Evolutionary conservation across 2,797 vertebrate genomes (phyloP).

Genomic region (Thalassophryne amazonica): DNA sequence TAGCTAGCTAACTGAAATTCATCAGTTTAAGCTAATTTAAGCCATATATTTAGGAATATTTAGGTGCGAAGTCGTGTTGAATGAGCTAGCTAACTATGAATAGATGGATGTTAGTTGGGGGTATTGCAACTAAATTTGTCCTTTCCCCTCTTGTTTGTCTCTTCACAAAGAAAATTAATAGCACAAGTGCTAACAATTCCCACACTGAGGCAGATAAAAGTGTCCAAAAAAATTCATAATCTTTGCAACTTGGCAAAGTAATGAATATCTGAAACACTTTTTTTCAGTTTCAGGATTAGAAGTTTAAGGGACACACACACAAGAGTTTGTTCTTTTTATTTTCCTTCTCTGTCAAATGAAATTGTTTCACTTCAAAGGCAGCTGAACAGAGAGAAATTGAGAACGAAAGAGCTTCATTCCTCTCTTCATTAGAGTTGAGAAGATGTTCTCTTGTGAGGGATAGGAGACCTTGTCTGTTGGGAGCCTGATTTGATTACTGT

Average conservation of each 20-base stretch:
- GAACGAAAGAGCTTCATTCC: constrained; percentile 14
- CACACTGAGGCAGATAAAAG: constrained; percentile 3
- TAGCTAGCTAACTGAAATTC: too few relatives aligned
- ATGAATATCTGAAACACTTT: constrained; percentile 20
- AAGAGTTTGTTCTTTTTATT: constrained; percentile 11
- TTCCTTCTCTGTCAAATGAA: constrained; percentile 10
- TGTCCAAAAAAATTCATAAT: constrained; percentile 14
- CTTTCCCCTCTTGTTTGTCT: constrained; percentile 4
- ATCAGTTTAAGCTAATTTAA: too few relatives aligned
- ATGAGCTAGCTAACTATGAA: too few relatives aligned
- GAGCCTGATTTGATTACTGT: constrained; percentile 31
- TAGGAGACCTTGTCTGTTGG: constrained; percentile 13
- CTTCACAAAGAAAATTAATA: constrained; percentile 11
- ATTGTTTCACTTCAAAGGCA: constrained; percentile 41
- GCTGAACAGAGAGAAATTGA: constrained; percentile 8
- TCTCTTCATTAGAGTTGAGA: constrained; percentile 40
- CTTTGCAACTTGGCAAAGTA: constrained; percentile 1
- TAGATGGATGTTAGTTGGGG: too few relatives aligned
- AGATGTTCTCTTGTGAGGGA: constrained; percentile 24
- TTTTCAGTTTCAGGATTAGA: constrained; percentile 11
- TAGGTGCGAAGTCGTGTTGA: too few relatives aligned
- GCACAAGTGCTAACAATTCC: background rate
- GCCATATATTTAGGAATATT: too few relatives aligned
- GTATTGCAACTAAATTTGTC: background rate
- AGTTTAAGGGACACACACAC: constrained; percentile 20